Base-by-base conservation (phyloP, 2,888 invertebrate species). In the Lithodes maja region DNA sequence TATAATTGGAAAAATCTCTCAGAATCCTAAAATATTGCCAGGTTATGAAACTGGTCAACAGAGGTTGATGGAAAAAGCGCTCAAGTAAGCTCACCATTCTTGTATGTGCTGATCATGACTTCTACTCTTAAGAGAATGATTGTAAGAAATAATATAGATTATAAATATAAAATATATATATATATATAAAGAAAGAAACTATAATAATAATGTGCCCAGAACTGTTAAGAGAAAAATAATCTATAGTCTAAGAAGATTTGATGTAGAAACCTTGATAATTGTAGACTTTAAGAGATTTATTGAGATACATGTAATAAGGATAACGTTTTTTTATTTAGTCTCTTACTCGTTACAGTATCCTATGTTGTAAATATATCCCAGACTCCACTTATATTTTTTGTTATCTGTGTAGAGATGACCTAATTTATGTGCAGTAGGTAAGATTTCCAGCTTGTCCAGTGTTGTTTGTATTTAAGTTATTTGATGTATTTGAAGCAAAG, bases 111-210 rank as follows among this genome's bases (percentile, higher is more conserved):
- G 71, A 71, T 12, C 7, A 15, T n/a, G 71, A 71, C 71, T 71
- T 12, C n/a, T 71, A 71, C 17, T 71, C 71, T 71, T 71, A 71
- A 71, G 71, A 17, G 17, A 71, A 71, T 71, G 71, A 71, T n/a
- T 71, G 61, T 71, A 71, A 71, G 71, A 71, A 61, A 61, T 61
- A 61, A 7, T 61, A 61, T 61, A 61, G 61, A 61, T 61, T 71
- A 71, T 71, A 71, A n/a, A 71, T 71, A 71, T 71, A 71, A 71
- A n/a, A 71, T 71, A 71, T 71, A 71, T 71, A 71, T 71, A 71
- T 15, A 71, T 17, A 71, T 71, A 71, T 71, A n/a, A 71, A 71
- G n/a, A 71, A 71, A 71, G 71, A 71, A 33, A 5, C 71, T 71
- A 71, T 71, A 71, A 71, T 71, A 17, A 71, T 71, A 71, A 71